A percentile compares a stretch with the other conserved stretches of the same genome.
phyloP scores from a whole-genome alignment of 2,888 invertebrate species.

The Unio pictorum region DNA sequence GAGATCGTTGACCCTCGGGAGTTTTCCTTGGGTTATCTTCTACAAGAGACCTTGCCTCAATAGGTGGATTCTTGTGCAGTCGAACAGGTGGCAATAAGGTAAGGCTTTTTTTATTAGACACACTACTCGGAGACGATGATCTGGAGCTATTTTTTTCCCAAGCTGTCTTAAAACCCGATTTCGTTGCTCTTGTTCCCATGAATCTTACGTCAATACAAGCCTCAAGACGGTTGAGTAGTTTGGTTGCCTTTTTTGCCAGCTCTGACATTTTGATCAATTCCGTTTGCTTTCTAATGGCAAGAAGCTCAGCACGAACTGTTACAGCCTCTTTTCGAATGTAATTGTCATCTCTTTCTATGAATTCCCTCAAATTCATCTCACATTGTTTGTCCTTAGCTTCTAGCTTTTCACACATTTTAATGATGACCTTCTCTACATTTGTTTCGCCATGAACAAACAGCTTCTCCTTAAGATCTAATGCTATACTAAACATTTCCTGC shows the following conservation, averaged over 20 bases:
- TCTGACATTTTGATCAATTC: constrained; percentile 27
- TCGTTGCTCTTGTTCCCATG: too few species aligned
- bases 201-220: too few species aligned
- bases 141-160: too few species aligned
- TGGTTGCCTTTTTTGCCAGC: constrained; percentile 19
- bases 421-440: constrained; percentile 20
- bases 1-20: too few species aligned
- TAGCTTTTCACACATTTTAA: constrained; percentile 26
- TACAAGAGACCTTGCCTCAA: too few species aligned
- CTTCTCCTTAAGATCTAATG: constrained; percentile 5
- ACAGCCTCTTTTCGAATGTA: constrained; percentile 24
- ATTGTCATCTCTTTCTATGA: constrained; percentile 17
- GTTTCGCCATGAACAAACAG: constrained; percentile 33
- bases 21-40: too few species aligned
- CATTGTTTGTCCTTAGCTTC: constrained; percentile 20
- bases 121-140: too few species aligned
- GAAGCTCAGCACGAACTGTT: constrained; percentile 17
- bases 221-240: constrained; percentile 4
- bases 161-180: too few species aligned
- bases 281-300: constrained; percentile 28
- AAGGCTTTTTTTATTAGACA: too few species aligned
- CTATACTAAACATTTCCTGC: too few species aligned
- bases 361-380: constrained; percentile 21
- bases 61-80: too few species aligned
- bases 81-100: too few species aligned